A percentile compares a stretch with the other conserved stretches of the same genome.
These are phyloP conservation scores for Hucho hucho DNA, from an alignment of 2,113 vertebrate species.

Conservation along the genomic window DNA sequence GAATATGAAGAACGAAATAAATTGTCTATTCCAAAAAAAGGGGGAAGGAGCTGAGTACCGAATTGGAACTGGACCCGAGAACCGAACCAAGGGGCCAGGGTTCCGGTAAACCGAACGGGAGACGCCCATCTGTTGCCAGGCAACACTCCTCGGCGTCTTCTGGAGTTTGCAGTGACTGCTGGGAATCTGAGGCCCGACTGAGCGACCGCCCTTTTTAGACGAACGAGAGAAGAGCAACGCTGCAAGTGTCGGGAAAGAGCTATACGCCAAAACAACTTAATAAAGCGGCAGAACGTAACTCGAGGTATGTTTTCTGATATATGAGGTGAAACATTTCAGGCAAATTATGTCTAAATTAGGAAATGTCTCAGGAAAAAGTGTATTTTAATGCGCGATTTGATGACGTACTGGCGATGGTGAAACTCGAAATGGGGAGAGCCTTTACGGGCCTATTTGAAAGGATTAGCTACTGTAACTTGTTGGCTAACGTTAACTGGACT, in stretches of 20 bases:
- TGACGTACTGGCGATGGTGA: conserved; percentile 85
- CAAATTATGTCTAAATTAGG: conserved; percentile 20
- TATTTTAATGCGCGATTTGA: conserved; percentile 88
- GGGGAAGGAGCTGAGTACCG: too few relatives aligned
- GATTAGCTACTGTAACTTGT: not conserved
- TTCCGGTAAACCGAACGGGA: too few relatives aligned
- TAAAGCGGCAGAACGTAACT: conserved; percentile 30
- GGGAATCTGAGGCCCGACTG: conserved; percentile 70
- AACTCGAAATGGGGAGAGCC: conserved; percentile 74
- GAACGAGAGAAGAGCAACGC: conserved; percentile 58
- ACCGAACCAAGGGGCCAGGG: too few relatives aligned
- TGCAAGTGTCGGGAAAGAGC: conserved; percentile 55
- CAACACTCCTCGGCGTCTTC: conserved; percentile 64
- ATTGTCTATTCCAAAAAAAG: too few relatives aligned
- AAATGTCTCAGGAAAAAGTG: conserved; percentile 60
- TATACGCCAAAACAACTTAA: conserved; percentile 48
- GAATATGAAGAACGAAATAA: too few relatives aligned
- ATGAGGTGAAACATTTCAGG: conserved; percentile 11
- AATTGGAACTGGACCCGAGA: too few relatives aligned
- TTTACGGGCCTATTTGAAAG: conserved; percentile 56
- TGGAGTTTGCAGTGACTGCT: conserved; percentile 58
- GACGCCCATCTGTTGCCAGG: conserved; percentile 49
- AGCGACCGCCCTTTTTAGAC: conserved; percentile 78
- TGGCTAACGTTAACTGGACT: not conserved
- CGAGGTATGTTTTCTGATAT: conserved; percentile 55